Conservation (phyloP, 2,888 invertebrate genomes). For the Caenorhabditis macrosperma region DNA sequence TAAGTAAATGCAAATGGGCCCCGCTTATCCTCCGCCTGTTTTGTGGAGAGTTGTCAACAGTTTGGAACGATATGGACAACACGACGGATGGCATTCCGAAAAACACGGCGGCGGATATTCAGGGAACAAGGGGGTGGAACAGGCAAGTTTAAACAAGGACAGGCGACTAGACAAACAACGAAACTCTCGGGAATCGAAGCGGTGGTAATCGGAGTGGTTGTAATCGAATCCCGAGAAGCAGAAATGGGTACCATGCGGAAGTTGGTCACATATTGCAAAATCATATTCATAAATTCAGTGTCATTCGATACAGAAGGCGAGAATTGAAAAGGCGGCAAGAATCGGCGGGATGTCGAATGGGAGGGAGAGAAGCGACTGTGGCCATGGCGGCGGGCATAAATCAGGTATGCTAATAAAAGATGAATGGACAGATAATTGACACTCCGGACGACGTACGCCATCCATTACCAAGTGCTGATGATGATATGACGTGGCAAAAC, state of each 20-base stretch:
- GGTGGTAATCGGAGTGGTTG: slow-evolving; percentile 8
- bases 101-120: too few species aligned
- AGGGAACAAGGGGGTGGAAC: too few species aligned
- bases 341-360: slow-evolving; percentile 28
- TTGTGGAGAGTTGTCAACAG: not conserved
- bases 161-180: not conserved
- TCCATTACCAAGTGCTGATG: slow-evolving; percentile 12
- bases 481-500: slow-evolving; percentile 5
- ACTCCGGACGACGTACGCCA: not conserved
- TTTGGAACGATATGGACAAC: too few species aligned
- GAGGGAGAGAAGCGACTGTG: slow-evolving; percentile 10
- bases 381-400: slow-evolving; percentile 27
- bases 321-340: slow-evolving; percentile 15
- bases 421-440: slow-evolving; percentile 50
- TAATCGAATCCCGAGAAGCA: slow-evolving; percentile 29
- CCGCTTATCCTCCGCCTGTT: not conserved
- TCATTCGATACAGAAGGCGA: slow-evolving; percentile 36
- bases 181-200: not conserved
- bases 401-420: slow-evolving; percentile 55
- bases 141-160: too few species aligned
- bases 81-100: too few species aligned
- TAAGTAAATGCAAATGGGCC: slow-evolving; percentile 35
- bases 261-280: slow-evolving; percentile 6
- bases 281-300: slow-evolving; percentile 34
- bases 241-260: slow-evolving; percentile 15